Base-by-base conservation (phyloP, 2,113 vertebrate genomes). In the Lasiurus borealis region DNA sequence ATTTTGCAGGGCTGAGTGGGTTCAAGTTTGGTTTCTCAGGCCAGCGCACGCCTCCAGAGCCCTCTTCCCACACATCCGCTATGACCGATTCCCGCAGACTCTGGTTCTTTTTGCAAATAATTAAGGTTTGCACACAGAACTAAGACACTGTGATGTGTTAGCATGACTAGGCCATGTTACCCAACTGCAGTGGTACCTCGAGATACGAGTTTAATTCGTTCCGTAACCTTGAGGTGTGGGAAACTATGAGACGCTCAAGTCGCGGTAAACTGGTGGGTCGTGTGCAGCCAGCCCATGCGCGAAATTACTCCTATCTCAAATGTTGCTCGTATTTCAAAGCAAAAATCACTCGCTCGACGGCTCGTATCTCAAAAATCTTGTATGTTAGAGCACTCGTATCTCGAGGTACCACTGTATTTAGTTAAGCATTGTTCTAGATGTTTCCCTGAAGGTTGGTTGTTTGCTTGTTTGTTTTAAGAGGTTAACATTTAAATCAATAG, bases 41-140 rank as follows among this genome's bases (percentile, higher is more conserved):
- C 14, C 21, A 15, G n/a, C 23, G 44, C 48, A 69, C 40, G 75
- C 48, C 40, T 57, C 15, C 19, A 18, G 52, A 75, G 8, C 3
- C 69, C 34, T 71, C 73, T 64, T 62, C 19, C 29, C 76, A 2
- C 12, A 40, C 83, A 84, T 27, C 27, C 23, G 72, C 40, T 88
- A 23, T 36, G 86, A 62, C 90, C 84, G 64, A 96, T 97, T 93
- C 97, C 93, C 3, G 34, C 23, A 21, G n/a, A 52, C 29, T 93
- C 21, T 84, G 91, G 86, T 91, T 96, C 88, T 85, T 91, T 97
- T 91, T 89, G 85, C 72, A 96, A 97, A 97, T 97, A 98, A 97
- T 97, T 82, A 73, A 85, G 50, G 88, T 97, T 83, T 78, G 29
- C 11, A 97, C 94, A 83, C 0, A 0, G 0, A 89, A 93, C 92